Evolutionary conservation across 2,888 invertebrate genomes (phyloP), one percentile per base, ranked within the genome.

Genomic region (Drosophila pseudotakahashii): DNA sequence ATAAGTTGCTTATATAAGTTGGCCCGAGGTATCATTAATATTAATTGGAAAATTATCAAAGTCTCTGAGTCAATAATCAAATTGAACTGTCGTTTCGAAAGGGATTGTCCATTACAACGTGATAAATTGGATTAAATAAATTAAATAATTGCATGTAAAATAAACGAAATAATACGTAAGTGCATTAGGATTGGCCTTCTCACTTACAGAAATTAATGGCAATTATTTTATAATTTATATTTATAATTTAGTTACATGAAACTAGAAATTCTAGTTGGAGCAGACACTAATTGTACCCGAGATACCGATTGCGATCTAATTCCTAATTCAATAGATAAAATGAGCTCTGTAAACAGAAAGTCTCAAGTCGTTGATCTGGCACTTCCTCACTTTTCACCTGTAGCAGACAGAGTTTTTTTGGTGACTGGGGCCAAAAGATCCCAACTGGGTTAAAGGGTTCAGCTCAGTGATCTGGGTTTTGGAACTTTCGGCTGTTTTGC

Each of bases 381-480:
- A 47, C 61, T 52, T 61, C 52, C 26, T n/a, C 42, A 45, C 44
- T 54, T 54, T 19, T 32, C 41, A 36, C 37, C 34, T 19, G 30
- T n/a, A 19, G 19, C 19, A 19, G 19, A 19, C 2, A 19, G 19
- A 19, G 19, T 19, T 19, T 19, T n/a, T 11, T 47, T n/a, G n/a
- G 10, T 9, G 59, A 34, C 47, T 48, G 23, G 23, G 37, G 58
- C 19, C 44, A 52, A 32, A 13, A 57, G 61, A 39, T 55, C 23
- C n/a, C 45, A 52, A 47, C n/a, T 53, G 47, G 34, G 55, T 76
- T 84, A 52, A 30, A 30, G 69, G 73, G 81, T 67, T 82, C 75
- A 82, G 52, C 19, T 32, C 42, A 54, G 66, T 47, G 64, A 77
- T 64, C 50, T 47, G 44, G 37, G 13, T 13, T 53, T 42, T 42